A percentile compares a stretch with the other conserved stretches of the same genome.
Conservation (phyloP, 2,888 invertebrate species). For the Pachycephus smyrnensis region DNA sequence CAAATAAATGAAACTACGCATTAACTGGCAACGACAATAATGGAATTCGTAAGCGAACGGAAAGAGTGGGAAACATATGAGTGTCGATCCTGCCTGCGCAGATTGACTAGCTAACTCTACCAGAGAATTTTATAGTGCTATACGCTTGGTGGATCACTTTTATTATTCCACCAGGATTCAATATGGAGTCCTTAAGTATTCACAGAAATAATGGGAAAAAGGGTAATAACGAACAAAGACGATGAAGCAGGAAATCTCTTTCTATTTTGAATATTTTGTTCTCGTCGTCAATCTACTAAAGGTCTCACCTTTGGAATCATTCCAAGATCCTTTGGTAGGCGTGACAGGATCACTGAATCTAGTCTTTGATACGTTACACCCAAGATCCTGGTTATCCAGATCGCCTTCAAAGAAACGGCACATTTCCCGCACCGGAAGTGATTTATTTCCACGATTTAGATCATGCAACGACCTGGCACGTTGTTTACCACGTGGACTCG, state of each 20-base stretch:
- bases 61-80: neutral
- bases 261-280: slow-evolving; percentile 37
- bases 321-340: slow-evolving; percentile 33
- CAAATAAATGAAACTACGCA: neutral
- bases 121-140: neutral
- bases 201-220: neutral
- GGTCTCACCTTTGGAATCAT: slow-evolving; percentile 41
- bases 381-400: slow-evolving; percentile 28
- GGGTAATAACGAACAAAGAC: neutral
- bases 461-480: slow-evolving; percentile 78
- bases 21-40: neutral
- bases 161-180: neutral
- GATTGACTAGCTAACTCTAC: neutral
- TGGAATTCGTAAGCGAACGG: neutral
- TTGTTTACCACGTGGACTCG: slow-evolving; percentile 68
- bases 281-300: slow-evolving; percentile 48
- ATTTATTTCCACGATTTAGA: slow-evolving; percentile 68
- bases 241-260: slow-evolving; percentile 31
- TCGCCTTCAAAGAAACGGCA: slow-evolving; percentile 79
- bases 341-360: slow-evolving; percentile 26
- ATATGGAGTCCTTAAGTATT: neutral
- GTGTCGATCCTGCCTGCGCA: neutral
- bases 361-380: neutral
- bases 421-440: slow-evolving; percentile 75
- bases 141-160: neutral